These are phyloP conservation scores for Aldabrachelys gigantea DNA, from an alignment of 2,113 vertebrate species.

Conservation along the genomic window DNA sequence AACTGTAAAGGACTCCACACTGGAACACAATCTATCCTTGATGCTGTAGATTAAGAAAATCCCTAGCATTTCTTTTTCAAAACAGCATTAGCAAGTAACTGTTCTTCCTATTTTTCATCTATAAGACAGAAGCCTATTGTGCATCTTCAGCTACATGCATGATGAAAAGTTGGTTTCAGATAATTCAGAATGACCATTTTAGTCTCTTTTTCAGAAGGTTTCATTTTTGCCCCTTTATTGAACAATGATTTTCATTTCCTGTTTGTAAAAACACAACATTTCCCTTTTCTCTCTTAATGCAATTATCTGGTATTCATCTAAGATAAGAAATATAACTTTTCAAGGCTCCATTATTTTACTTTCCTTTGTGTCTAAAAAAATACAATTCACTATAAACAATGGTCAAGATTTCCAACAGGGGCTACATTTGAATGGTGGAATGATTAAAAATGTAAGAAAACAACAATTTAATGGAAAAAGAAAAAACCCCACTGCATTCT, in stretches of 20 bases:
- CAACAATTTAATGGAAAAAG: background rate
- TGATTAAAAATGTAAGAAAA: conserved; percentile 38
- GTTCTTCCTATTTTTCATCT: background rate
- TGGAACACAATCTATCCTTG: background rate
- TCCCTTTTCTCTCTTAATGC: conserved; percentile 32
- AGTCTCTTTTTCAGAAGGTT: background rate
- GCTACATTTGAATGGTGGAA: background rate
- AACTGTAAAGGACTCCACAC: background rate
- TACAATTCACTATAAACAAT: background rate
- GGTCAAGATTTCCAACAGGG: background rate
- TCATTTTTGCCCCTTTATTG: conserved; percentile 34
- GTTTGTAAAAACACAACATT: conserved; percentile 21
- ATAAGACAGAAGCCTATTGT: conserved; percentile 1
- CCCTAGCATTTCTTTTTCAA: background rate
- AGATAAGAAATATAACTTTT: conserved; percentile 41
- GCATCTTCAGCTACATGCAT: conserved; percentile 10
- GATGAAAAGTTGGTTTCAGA: background rate
- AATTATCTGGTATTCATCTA: conserved; percentile 55
- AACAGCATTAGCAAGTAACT: background rate
- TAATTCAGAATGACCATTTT: background rate
- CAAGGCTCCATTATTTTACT: conserved; percentile 37
- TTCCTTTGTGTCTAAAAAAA: background rate
- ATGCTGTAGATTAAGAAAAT: background rate
- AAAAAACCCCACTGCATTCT: background rate
- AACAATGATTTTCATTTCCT: conserved; percentile 34